Evolutionary conservation across 2,888 invertebrate genomes (phyloP), one percentile per base, ranked within the genome.

Genomic region (Ectropis crepuscularia): DNA sequence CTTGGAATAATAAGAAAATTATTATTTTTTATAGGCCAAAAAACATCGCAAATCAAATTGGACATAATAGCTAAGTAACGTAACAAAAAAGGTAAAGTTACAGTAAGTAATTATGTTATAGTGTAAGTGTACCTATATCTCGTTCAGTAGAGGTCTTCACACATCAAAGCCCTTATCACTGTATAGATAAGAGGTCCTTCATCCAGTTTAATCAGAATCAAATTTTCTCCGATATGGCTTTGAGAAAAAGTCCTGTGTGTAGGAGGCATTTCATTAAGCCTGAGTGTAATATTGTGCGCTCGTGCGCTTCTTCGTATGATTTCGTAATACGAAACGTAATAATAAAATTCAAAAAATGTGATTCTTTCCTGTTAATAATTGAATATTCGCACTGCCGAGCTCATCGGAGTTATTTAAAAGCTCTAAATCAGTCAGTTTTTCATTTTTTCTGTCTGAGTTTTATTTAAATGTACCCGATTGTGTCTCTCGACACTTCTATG

Each of bases 151-250:
- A 38, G 37, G 38, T 16, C 53, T 57, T 57, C 16, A 16, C 57
- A 57, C n/a, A 46, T 57, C 51, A 53, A 53, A 57, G 47, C 43
- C 10, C 45, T 45, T 47, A 48, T 38, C 53, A 62, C 45, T 41
- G 43, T 42, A 48, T 38, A 58, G 53, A 53, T 45, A 53, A 53
- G 57, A 57, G 46, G 50, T 45, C 41, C 51, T 28, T 50, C 41
- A 53, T 43, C 42, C 53, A 37, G 45, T 53, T 53, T 54, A 49
- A 58, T 63, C 63, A 59, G 16, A 50, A 59, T 54, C 36, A 55
- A 55, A 59, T 59, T 51, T 57, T 62, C 58, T 36, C 46, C 54
- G 54, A 59, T 51, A 12, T n/a, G 50, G 49, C 54, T 47, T 54
- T 50, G 50, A 63, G n/a, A 61, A 45, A 53, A 49, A 54, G 8